These are phyloP conservation scores for Triplophysa tibetana DNA, from an alignment of 2,113 vertebrate genomes.

Conservation along the genomic window DNA sequence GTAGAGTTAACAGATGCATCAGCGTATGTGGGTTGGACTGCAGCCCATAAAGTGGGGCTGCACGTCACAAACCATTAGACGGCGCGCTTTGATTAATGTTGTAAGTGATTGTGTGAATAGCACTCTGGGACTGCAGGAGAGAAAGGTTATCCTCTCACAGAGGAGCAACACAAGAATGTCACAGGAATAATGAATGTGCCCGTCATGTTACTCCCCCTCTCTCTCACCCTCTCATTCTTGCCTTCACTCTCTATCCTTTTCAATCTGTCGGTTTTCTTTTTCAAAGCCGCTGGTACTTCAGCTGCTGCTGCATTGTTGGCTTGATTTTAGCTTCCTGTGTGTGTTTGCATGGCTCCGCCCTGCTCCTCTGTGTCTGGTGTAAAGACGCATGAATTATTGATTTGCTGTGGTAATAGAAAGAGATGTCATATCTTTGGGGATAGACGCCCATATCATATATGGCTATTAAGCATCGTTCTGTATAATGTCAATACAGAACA, in stretches of 20 bases:
- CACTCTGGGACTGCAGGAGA: slow-evolving; percentile 78
- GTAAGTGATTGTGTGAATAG: slow-evolving; percentile 84
- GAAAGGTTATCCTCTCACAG: slow-evolving; percentile 83
- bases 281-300: neutral
- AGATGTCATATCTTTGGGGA: slow-evolving; percentile 62
- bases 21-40: slow-evolving; percentile 70
- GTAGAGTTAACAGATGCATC: slow-evolving; percentile 67
- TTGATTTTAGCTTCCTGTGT: slow-evolving; percentile 51
- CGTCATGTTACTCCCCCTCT: slow-evolving; percentile 36
- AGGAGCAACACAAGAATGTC: slow-evolving; percentile 62
- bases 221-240: slow-evolving; percentile 22
- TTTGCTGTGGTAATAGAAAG: slow-evolving; percentile 76
- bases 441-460: slow-evolving; percentile 57
- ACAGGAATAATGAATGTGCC: slow-evolving; percentile 71
- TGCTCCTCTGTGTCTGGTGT: slow-evolving; percentile 65
- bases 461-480: slow-evolving; percentile 50
- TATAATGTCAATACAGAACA: slow-evolving; percentile 46
- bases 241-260: slow-evolving; percentile 1
- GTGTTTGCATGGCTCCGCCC: slow-evolving; percentile 62
- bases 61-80: slow-evolving; percentile 90
- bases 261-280: slow-evolving; percentile 26
- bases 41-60: slow-evolving; percentile 72
- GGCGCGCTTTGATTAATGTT: slow-evolving; percentile 87
- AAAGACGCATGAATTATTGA: slow-evolving; percentile 79
- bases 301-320: slow-evolving; percentile 23